Conservation (phyloP, 2,888 invertebrate species). For the Stenotaenia linearis region DNA sequence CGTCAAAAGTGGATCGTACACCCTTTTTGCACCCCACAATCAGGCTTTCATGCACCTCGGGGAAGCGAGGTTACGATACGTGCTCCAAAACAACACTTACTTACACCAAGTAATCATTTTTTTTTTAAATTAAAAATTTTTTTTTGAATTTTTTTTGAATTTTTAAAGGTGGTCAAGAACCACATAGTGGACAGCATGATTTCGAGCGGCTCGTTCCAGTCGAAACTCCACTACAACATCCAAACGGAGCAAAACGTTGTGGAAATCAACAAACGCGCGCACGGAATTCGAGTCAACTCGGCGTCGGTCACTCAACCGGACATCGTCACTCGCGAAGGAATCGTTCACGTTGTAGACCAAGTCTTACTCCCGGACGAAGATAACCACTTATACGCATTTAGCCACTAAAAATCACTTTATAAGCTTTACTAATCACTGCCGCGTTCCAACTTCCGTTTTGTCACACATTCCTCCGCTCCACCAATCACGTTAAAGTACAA, state of each 20-base stretch:
- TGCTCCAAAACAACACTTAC: slow-evolving; percentile 44
- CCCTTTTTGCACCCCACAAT: slow-evolving; percentile 65
- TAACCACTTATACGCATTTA: not conserved
- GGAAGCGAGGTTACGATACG: slow-evolving; percentile 41
- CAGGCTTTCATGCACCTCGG: slow-evolving; percentile 60
- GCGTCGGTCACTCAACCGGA: slow-evolving; percentile 48
- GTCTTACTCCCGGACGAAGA: slow-evolving; percentile 47
- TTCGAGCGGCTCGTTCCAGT: slow-evolving; percentile 48
- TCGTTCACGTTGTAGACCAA: slow-evolving; percentile 51
- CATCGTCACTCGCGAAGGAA: slow-evolving; percentile 50
- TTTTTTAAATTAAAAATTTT: not conserved
- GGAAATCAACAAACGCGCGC: slow-evolving; percentile 45
- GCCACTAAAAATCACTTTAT: not conserved
- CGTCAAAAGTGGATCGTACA: slow-evolving; percentile 47
- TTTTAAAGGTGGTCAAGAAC: slow-evolving; percentile 47
- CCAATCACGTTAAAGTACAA: no score
- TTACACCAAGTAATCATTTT: slow-evolving; percentile 44
- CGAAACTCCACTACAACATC: slow-evolving; percentile 45
- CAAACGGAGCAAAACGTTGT: slow-evolving; percentile 45
- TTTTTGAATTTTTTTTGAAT: slow-evolving; percentile 7
- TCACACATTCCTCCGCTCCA: no score
- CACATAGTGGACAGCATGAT: slow-evolving; percentile 51
- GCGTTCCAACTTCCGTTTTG: no score
- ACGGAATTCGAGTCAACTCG: slow-evolving; percentile 47
- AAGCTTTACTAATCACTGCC: no score